Evolutionary conservation across 1,140 invertebrate genomes (phyloP), one percentile per base, ranked within the genome.

Genomic region (Stratiolaelaps scimitus): DNA sequence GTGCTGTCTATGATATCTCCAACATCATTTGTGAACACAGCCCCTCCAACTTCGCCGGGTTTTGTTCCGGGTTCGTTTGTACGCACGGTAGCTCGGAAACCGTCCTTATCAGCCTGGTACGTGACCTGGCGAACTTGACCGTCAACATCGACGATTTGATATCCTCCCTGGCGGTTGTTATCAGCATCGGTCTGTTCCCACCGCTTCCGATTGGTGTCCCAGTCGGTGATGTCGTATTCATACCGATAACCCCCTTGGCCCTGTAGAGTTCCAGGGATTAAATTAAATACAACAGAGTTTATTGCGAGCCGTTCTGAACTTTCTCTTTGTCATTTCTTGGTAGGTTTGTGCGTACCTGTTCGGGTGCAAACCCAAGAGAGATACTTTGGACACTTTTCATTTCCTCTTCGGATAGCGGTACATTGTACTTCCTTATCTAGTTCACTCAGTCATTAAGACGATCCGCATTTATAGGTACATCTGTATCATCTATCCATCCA

Each of bases 181-280:
- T 60, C 53, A 10, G 53, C 53, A 60, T 60, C 53, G 23, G 53
- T 60, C 23, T 60, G 17, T 10, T 60, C 53, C 53, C 53, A 60
- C 15, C 53, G 26, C 23, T 60, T 60, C 26, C 53, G 53, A 26
- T 60, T 60, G 26, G 53, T 60, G 34, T 60, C 53, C 53, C 53
- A 60, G 10, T 60, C 53, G 2, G 53, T 60, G 26, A 60, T 60
- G 53, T 60, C 53, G 53, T 60, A 60, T 23, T 60, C 53, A 23
- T 60, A 60, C 15, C 53, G 53, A 60, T 60, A 60, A 15, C 53
- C 53, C 15, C 53, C 53, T 60, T 26, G 53, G 26, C 53, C 53
- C 53, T 60, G 34, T 26, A 2, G 53, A n/a, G 26, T 29, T 20
- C 7, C 47, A 28, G 4, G 7, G 7, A 28, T 23, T 4, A 48